phyloP scores from a whole-genome alignment of 2,113 vertebrate genomes.

The Anguilla rostrata region DNA sequence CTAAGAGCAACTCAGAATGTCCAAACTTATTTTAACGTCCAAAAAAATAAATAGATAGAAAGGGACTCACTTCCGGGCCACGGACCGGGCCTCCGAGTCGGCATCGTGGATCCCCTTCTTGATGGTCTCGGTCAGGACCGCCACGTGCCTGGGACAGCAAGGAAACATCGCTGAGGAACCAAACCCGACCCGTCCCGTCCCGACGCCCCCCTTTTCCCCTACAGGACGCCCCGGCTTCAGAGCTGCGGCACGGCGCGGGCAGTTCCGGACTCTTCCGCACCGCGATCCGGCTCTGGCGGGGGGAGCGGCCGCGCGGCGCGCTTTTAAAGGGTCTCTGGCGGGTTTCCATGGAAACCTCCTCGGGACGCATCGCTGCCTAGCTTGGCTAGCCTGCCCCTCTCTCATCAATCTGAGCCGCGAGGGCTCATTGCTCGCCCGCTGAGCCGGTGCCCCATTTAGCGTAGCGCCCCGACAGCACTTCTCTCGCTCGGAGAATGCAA shows the following conservation, averaged over 20 bases:
- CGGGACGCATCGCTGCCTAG: conserved; percentile 25
- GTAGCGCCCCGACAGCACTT: conserved; percentile 39
- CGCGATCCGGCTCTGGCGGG: conserved; percentile 5
- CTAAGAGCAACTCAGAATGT: no score
- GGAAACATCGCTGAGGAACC: conserved; percentile 46
- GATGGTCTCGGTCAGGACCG: conserved; percentile 95
- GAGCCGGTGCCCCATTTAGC: conserved; percentile 33
- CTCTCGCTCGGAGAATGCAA: conserved; percentile 38
- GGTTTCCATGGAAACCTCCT: conserved; percentile 54
- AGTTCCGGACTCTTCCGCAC: background rate
- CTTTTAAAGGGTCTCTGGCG: conserved; percentile 55
- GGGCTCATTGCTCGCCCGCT: conserved; percentile 53
- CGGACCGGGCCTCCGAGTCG: conserved; percentile 93
- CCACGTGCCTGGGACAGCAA: conserved; percentile 83
- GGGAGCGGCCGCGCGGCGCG: conserved; percentile 45
- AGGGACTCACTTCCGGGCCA: conserved; percentile 92
- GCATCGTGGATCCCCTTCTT: conserved; percentile 97
- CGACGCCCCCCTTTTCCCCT: conserved; percentile 4
- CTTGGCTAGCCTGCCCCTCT: conserved; percentile 22
- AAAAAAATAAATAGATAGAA: background rate
- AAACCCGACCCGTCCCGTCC: background rate
- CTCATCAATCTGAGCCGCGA: conserved; percentile 55
- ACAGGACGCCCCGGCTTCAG: conserved; percentile 10
- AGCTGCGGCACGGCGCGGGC: background rate
- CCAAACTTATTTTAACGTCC: no score